Evolutionary conservation across 2,797 vertebrate species (phyloP).

Genomic region (Melanotaenia boesemani): DNA sequence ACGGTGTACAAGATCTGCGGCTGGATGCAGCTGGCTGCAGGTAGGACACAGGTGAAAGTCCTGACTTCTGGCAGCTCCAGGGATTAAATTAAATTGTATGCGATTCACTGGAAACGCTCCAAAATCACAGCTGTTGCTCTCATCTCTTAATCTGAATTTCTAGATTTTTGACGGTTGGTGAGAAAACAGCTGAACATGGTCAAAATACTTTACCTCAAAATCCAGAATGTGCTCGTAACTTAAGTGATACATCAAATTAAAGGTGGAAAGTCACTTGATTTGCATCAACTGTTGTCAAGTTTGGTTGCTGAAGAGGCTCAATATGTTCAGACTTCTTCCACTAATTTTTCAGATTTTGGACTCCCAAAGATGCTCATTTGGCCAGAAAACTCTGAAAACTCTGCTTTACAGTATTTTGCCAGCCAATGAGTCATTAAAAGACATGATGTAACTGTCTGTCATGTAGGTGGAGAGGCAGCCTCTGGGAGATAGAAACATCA

Average conservation of each 20-base stretch:
- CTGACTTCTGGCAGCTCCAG: background rate
- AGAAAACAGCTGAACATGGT: background rate
- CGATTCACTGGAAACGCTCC: background rate
- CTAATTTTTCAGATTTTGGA: background rate
- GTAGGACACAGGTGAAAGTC: slow-evolving; percentile 81
- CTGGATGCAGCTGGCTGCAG: slow-evolving; percentile 99
- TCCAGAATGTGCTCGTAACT: too few relatives aligned
- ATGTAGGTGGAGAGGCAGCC: slow-evolving; percentile 40
- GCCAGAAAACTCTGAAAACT: background rate
- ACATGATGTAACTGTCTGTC: slow-evolving; percentile 48
- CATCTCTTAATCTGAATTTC: background rate
- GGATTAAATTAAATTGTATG: background rate
- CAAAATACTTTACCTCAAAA: too few relatives aligned
- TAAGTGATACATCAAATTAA: too few relatives aligned
- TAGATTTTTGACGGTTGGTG: background rate
- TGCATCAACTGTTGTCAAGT: too few relatives aligned
- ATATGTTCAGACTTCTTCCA: background rate
- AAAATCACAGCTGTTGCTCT: background rate
- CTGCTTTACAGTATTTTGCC: background rate
- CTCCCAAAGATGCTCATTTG: background rate
- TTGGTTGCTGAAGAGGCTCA: background rate
- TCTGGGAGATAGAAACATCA: slow-evolving; percentile 24
- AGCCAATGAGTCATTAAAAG: slow-evolving; percentile 9
- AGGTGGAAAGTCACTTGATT: background rate
- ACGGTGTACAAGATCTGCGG: slow-evolving; percentile 99